These are phyloP conservation scores for Lathronympha strigana DNA, from an alignment of 2,888 invertebrate genomes.

Conservation along the genomic window DNA sequence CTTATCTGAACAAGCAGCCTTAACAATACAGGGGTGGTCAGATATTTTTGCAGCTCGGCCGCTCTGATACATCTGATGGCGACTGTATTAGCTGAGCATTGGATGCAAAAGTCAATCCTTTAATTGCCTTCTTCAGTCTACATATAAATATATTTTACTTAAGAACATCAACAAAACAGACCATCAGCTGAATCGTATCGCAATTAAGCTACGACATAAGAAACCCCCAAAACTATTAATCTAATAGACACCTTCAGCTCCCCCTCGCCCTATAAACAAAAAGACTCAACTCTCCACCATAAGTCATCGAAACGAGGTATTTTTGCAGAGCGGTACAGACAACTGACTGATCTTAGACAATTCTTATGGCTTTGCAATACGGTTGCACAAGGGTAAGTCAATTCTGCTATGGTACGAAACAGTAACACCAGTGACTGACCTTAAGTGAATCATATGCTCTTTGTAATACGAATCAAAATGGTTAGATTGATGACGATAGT, in stretches of 20 bases:
- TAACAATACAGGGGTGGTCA: too few species aligned
- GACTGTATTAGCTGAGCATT: neutral
- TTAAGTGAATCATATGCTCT: too few species aligned
- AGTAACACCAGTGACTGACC: too few species aligned
- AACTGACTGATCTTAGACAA: neutral
- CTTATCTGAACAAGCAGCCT: too few species aligned
- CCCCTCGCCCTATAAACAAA: neutral
- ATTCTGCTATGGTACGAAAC: too few species aligned
- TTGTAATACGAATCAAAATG: too few species aligned
- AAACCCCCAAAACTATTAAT: constrained; percentile 6
- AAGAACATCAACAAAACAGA: neutral
- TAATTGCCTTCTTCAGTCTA: neutral
- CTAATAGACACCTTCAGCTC: neutral
- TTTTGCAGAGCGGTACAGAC: neutral
- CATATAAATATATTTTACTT: too few species aligned
- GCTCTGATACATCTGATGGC: too few species aligned
- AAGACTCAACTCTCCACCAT: neutral
- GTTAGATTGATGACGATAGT: neutral
- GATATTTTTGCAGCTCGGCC: too few species aligned
- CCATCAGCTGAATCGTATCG: neutral
- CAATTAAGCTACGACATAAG: neutral
- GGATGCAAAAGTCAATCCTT: neutral
- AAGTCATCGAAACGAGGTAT: neutral
- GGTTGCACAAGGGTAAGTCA: neutral
- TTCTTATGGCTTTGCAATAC: neutral